phyloP scores from a whole-genome alignment of 2,797 vertebrate species.

The Choloepus didactylus region DNA sequence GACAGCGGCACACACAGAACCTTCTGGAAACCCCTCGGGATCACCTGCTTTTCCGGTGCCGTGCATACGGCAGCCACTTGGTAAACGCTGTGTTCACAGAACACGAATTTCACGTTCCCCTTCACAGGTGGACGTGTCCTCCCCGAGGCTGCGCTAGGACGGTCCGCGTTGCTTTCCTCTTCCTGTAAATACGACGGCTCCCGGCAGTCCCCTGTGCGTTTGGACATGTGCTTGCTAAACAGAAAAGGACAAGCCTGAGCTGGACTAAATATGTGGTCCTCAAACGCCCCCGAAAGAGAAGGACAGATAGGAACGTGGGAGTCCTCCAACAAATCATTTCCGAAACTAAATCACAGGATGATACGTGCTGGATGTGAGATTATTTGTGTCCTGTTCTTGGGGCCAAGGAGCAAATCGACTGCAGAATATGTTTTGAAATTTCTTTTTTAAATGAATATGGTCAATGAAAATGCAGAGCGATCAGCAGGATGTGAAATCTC shows the following conservation, averaged over 20 bases:
- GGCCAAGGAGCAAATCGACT: conserved; percentile 67
- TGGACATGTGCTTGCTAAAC: conserved; percentile 48
- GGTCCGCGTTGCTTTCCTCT: too few species aligned
- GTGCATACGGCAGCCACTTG: too few species aligned
- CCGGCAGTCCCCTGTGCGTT: too few species aligned
- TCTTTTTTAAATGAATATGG: conserved; percentile 76
- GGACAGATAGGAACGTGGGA: conserved; percentile 66
- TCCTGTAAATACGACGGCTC: too few species aligned
- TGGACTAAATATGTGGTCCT: conserved; percentile 79
- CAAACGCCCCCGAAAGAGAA: conserved; percentile 81
- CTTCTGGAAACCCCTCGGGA: too few species aligned
- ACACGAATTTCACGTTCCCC: too few species aligned
- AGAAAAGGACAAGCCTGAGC: conserved; percentile 77
- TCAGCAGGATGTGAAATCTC: conserved; percentile 39
- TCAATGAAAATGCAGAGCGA: conserved; percentile 54
- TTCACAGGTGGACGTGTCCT: too few species aligned
- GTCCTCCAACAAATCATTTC: conserved; percentile 79
- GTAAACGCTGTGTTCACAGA: too few species aligned
- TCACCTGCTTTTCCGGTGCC: too few species aligned
- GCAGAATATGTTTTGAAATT: conserved; percentile 62
- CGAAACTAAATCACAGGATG: conserved; percentile 82
- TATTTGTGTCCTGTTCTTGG: conserved; percentile 70
- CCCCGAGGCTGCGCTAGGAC: too few species aligned
- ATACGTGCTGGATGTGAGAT: conserved; percentile 67
- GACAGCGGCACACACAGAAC: too few species aligned